Conservation (phyloP, 1,140 invertebrate genomes). For the Trichomalopsis sarcophagae region DNA sequence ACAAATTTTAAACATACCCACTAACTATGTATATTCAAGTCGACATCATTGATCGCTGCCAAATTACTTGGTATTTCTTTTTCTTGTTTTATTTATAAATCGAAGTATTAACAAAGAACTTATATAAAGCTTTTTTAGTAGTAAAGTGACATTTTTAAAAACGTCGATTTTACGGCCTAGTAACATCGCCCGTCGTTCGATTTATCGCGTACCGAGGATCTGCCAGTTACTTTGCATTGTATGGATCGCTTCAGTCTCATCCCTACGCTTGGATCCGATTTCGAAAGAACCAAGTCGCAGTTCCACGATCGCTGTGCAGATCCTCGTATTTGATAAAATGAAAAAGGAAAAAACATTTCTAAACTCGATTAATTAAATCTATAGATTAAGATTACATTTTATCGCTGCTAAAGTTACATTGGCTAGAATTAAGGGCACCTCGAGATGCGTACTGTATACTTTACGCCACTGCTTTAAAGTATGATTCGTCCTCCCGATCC, state of each 20-base stretch:
- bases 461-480: constrained; percentile 22
- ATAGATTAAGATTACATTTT: constrained; percentile 42
- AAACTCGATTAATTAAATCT: constrained; percentile 40
- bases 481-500: constrained; percentile 7
- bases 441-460: constrained; percentile 45
- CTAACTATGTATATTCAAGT: constrained; percentile 37
- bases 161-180: constrained; percentile 19
- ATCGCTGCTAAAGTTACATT: constrained; percentile 49
- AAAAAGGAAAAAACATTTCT: constrained; percentile 32
- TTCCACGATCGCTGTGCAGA: not conserved
- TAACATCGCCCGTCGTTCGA: constrained; percentile 22
- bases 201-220: constrained; percentile 9
- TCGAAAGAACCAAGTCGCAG: constrained; percentile 30
- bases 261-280: not conserved
- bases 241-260: constrained; percentile 34
- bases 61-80: constrained; percentile 30
- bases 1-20: constrained; percentile 42
- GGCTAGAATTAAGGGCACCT: constrained; percentile 44
- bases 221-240: not conserved
- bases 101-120: constrained; percentile 43
- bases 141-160: constrained; percentile 38
- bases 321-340: constrained; percentile 36
- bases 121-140: constrained; percentile 45
- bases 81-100: constrained; percentile 17
- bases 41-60: constrained; percentile 25